Conservation (phyloP, 2,888 invertebrate genomes). For the Dione juno region DNA sequence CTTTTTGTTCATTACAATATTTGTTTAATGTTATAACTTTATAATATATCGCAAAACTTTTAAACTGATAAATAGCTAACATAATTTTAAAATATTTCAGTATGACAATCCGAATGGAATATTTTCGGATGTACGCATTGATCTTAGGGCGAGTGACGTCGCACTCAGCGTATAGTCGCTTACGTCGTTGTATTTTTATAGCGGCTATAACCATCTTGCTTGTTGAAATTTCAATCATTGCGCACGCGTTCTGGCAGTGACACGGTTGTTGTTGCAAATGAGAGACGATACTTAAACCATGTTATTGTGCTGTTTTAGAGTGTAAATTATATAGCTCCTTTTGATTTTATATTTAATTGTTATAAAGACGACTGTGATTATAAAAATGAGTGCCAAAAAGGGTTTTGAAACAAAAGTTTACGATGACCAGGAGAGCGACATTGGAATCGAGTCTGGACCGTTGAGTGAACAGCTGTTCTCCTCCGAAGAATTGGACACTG, state of each 20-base stretch:
- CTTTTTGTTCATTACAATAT: neutral
- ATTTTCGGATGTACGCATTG: slow-evolving; percentile 38
- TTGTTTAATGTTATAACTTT: neutral
- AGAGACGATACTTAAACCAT: slow-evolving; percentile 53
- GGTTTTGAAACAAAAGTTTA: slow-evolving; percentile 63
- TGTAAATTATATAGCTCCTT: slow-evolving; percentile 44
- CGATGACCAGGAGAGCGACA: slow-evolving; percentile 67
- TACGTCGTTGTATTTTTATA: neutral
- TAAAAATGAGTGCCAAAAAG: slow-evolving; percentile 76
- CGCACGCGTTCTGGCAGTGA: slow-evolving; percentile 56
- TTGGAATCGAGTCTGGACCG: slow-evolving; percentile 69
- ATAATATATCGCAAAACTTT: neutral
- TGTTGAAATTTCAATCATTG: slow-evolving; percentile 56
- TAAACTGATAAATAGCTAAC: neutral
- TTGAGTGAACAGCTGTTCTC: slow-evolving; percentile 54
- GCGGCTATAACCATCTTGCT: slow-evolving; percentile 32
- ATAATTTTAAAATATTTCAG: neutral
- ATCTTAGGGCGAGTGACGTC: neutral
- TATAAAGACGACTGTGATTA: slow-evolving; percentile 50
- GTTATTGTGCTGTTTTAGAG: slow-evolving; percentile 56
- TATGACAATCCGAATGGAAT: slow-evolving; percentile 15
- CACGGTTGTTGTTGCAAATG: slow-evolving; percentile 45
- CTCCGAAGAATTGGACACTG: slow-evolving; percentile 42
- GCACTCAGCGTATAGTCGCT: neutral
- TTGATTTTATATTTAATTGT: slow-evolving; percentile 41